Evolutionary conservation across 2,888 invertebrate genomes (phyloP).

Genomic region (Cremastinae sp.): DNA sequence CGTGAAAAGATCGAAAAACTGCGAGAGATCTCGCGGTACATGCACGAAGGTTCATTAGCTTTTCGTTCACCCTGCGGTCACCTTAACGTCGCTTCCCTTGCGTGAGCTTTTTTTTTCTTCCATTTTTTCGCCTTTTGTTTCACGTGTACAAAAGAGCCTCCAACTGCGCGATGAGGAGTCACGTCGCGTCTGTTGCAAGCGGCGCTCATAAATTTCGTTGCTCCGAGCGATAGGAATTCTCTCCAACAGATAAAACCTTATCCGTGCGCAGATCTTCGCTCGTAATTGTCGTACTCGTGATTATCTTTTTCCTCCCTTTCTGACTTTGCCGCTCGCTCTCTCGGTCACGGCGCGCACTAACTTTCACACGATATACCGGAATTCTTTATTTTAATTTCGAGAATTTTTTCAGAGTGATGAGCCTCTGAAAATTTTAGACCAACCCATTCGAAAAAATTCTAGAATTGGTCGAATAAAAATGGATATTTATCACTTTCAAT

Average conservation of each 20-base stretch:
- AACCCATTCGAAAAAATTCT: too few species aligned
- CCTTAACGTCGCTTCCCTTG: conserved; percentile 29
- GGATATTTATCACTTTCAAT: too few species aligned
- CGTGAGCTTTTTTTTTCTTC: conserved; percentile 12
- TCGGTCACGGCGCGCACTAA: not conserved
- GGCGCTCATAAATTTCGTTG: conserved; percentile 32
- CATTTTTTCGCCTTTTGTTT: not conserved
- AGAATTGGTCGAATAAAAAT: too few species aligned
- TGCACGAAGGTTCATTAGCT: conserved; percentile 55
- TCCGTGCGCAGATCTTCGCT: conserved; percentile 23
- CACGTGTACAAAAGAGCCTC: not conserved
- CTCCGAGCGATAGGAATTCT: conserved; percentile 28
- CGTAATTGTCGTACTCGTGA: conserved; percentile 12
- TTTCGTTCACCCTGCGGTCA: conserved; percentile 36
- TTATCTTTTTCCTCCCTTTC: not conserved
- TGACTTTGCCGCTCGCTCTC: conserved; percentile 1
- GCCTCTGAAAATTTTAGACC: too few species aligned
- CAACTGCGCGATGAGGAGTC: conserved; percentile 15
- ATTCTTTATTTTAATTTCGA: too few species aligned
- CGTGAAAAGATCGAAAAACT: conserved; percentile 5
- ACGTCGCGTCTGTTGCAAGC: conserved; percentile 13
- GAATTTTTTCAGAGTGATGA: too few species aligned
- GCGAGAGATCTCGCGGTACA: not conserved
- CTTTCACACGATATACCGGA: too few species aligned
- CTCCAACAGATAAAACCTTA: not conserved